Evolutionary conservation across 1,140 invertebrate species (phyloP), one percentile per base, ranked within the genome.

Genomic region (Tetragonula clypearis): DNA sequence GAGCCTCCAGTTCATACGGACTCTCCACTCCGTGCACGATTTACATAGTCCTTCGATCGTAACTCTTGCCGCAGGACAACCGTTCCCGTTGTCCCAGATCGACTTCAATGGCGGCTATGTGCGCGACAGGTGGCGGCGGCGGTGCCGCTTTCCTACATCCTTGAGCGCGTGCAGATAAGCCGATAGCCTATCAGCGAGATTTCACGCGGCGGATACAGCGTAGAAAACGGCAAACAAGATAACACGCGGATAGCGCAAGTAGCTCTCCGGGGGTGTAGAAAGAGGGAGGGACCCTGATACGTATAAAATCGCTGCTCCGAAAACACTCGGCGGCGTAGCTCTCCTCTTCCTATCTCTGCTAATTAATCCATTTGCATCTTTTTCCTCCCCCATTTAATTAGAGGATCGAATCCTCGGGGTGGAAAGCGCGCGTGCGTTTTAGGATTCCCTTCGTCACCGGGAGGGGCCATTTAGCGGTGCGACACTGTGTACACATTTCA

Each of bases 111-210:
- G 76, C 53, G 21, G 11, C 41, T 68, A 14, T 77, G 62, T 77
- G 41, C 21, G 72, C n/a, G 82, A 84, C 82, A 79, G 75, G 75
- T 79, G 75, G 11, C 72, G 73, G 30, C 81, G 75, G 11, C 72
- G 73, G 30, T 30, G 30, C 30, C 81, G 78, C 41, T 85, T 83
- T 65, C 30, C 55, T 68, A 30, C 30, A 53, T 65, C 49, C 66
- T 86, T 68, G 58, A 41, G 30, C n/a, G 49, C 41, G 60, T 0
- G 81, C 75, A 73, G 85, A 88, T 86, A 84, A 87, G 58, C 84
- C 65, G 78, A 83, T 87, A 88, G 65, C 41, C 84, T 89, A 84
- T 86, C 80, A 17, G 65, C 56, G 78, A 86, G 79, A 91, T 86
- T 90, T 85, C 58, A 69, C 62, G 82, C 53, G n/a, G 68, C 49